Base-by-base conservation (phyloP, 30 jellyfish, hydroid and myxozoan genomes). In the Cassiopea xamachana region DNA sequence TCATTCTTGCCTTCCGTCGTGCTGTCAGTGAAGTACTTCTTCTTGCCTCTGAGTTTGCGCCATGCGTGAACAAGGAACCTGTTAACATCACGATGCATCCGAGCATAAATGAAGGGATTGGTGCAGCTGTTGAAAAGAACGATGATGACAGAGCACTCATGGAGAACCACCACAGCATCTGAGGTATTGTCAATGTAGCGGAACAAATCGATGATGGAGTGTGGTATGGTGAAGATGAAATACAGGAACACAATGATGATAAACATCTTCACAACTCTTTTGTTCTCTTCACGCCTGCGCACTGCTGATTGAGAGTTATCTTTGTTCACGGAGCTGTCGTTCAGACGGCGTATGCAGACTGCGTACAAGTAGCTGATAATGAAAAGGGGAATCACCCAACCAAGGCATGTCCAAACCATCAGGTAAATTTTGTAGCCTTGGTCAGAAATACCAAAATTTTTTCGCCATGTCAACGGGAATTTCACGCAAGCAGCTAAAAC, bases 51-150 rank as follows among this genome's bases (percentile, higher is more conserved):
- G 79, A 87, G 60, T 79, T 68, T 68, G 59, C 94, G 94, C 94
- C 94, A 87, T 0, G 94, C 83, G 47, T 46, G 62, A 48, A 18
- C 78, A 48, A 87, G 69, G 61, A 75, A 87, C 81, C 79, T 44
- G 77, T 87, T 87, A 73, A 87, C 83, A 61, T 87, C 94, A 46
- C 94, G 94, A 39, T 87, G 94, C 94, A 87, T 87, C 44, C 94
- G 87, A 43, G 94, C 94, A 69, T 87, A 87, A 48, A 87, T 87
- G 76, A 87, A 87, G 70, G 94, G 94, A 79, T 87, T 87, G 68
- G 94, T 87, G 89, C 94, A 87, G 48, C 94, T 87, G 84, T 87
- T 87, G 94, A 87, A 60, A 48, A 87, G 94, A n/a, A 87, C 94
- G 67, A 87, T 64, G 84, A 87, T 87, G 50, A 87, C 86, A 58